phyloP scores from a whole-genome alignment of 1,140 invertebrate species.

The Cydia amplana region DNA sequence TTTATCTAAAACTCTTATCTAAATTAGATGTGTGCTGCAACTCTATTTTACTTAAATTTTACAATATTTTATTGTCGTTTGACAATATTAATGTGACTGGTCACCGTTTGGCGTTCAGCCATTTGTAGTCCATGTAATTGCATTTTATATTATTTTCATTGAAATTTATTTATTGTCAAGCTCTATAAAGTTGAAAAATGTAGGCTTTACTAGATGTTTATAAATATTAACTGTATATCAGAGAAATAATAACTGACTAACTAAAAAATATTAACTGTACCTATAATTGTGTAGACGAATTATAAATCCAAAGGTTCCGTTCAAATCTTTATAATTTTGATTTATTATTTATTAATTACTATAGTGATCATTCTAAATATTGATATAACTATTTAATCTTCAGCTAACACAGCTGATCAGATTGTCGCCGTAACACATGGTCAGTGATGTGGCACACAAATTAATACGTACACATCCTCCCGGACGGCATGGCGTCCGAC shows the following conservation, averaged over 20 bases:
- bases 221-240: neutral
- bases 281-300: no score
- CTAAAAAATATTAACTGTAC: neutral
- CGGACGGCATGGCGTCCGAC: slow-evolving; percentile 7
- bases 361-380: neutral
- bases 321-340: no score
- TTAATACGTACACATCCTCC: slow-evolving; percentile 14
- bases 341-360: no score
- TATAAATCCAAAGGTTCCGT: no score
- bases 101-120: neutral
- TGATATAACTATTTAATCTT: neutral
- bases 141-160: neutral
- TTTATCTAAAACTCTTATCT: slow-evolving; percentile 70
- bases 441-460: slow-evolving; percentile 7
- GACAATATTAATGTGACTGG: slow-evolving; percentile 33
- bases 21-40: slow-evolving; percentile 64
- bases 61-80: slow-evolving; percentile 43
- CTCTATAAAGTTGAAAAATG: no score
- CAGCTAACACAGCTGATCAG: slow-evolving; percentile 3
- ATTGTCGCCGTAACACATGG: slow-evolving; percentile 5
- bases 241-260: no score
- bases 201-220: no score
- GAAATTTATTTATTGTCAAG: neutral
- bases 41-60: slow-evolving; percentile 37
- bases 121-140: neutral